Conservation (phyloP, 2,797 vertebrate species). For the Luscinia megarhynchos region DNA sequence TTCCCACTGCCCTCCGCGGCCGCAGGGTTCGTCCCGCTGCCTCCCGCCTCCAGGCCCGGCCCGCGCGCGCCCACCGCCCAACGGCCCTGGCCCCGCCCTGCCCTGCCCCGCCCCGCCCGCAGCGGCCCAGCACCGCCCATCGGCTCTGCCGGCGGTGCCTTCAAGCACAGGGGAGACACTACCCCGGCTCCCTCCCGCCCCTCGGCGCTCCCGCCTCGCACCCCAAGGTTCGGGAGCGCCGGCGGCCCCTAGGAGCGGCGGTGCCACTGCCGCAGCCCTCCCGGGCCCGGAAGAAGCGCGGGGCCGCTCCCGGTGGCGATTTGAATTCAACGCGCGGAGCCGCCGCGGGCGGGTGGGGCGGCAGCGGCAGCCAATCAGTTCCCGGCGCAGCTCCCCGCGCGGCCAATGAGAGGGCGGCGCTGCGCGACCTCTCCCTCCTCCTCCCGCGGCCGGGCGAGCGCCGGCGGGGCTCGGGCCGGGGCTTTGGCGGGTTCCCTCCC, state of each 20-base stretch:
- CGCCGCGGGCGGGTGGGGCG: neutral
- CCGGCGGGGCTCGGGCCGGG: neutral
- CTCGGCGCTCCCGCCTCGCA: too few species aligned
- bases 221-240: neutral
- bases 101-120: neutral
- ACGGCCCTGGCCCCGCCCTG: neutral
- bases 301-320: constrained; percentile 15
- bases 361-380: constrained; percentile 54
- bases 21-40: neutral
- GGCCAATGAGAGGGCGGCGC: constrained; percentile 51
- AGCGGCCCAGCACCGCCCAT: neutral
- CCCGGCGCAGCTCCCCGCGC: neutral
- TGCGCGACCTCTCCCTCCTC: neutral
- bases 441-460: neutral
- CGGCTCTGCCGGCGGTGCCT: neutral
- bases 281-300: neutral
- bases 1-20: neutral
- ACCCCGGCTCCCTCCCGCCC: neutral
- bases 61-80: constrained; percentile 36
- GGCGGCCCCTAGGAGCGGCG: neutral
- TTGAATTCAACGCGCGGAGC: constrained; percentile 74
- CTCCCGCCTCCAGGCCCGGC: neutral
- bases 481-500: neutral
- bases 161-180: neutral
- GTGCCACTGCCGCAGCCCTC: accelerated